Evolutionary conservation across 1,140 invertebrate species (phyloP).

Genomic region (Rhagoletis pomonella): DNA sequence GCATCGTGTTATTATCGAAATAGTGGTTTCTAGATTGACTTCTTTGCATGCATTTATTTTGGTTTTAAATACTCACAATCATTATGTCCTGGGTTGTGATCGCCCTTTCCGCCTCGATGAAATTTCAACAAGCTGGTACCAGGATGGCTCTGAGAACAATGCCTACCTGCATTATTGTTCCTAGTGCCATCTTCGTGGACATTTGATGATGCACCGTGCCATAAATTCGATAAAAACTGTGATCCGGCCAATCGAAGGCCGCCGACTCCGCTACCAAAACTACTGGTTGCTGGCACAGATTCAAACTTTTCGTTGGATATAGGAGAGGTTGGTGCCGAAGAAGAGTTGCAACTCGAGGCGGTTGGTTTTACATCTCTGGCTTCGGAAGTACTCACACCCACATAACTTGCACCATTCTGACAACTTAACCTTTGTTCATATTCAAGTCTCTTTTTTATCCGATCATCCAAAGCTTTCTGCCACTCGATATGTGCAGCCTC

Average conservation of each 20-base stretch:
- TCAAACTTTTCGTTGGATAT: slow-evolving; percentile 53
- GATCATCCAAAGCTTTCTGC: slow-evolving; percentile 62
- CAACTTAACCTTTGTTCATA: slow-evolving; percentile 57
- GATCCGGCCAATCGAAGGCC: slow-evolving; percentile 75
- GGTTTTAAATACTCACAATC: background rate
- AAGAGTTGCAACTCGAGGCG: slow-evolving; percentile 51
- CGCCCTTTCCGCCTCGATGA: background rate
- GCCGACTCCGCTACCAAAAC: slow-evolving; percentile 52
- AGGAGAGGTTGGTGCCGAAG: slow-evolving; percentile 65
- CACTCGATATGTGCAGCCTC: slow-evolving; percentile 63
- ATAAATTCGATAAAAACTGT: slow-evolving; percentile 80
- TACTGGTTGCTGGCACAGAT: background rate
- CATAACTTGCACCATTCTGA: background rate
- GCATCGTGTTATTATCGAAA: no score
- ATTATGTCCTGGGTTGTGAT: background rate
- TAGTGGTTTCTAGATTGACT: no score
- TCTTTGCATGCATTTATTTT: no score
- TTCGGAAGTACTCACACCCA: slow-evolving; percentile 57
- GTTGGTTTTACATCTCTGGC: slow-evolving; percentile 66
- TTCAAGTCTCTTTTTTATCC: slow-evolving; percentile 61
- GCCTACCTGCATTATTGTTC: background rate
- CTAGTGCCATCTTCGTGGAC: background rate
- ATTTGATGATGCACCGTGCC: slow-evolving; percentile 74
- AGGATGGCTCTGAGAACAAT: background rate
- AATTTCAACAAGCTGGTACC: background rate